These are phyloP conservation scores for Drosophila sucinea DNA, from an alignment of 1,140 invertebrate species.

Conservation along the genomic window DNA sequence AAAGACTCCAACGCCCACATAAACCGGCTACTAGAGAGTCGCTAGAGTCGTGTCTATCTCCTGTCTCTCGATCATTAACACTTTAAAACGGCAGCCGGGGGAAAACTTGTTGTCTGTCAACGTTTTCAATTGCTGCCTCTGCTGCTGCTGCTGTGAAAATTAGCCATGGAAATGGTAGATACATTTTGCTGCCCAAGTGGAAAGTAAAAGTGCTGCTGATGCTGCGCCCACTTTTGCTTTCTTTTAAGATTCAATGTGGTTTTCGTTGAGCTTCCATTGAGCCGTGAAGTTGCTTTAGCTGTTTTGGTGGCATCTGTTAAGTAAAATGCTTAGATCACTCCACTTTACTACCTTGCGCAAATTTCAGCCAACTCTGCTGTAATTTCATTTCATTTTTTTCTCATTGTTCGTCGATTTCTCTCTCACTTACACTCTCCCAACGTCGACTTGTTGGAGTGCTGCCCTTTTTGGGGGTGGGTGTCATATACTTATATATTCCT, in stretches of 20 bases:
- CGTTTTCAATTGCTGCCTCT: conserved; percentile 20
- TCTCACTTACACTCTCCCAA: background rate
- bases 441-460: background rate
- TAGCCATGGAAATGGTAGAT: conserved; percentile 61
- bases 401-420: conserved; percentile 1
- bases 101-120: conserved; percentile 64
- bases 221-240: conserved; percentile 67
- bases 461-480: conserved; percentile 18
- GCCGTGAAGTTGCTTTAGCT: conserved; percentile 10
- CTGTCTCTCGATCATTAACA: conserved; percentile 36
- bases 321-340: conserved; percentile 6
- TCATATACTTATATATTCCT: background rate
- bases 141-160: conserved; percentile 58
- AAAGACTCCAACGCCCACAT: conserved; percentile 4
- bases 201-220: conserved; percentile 71
- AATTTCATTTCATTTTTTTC: conserved; percentile 19
- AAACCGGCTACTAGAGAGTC: background rate
- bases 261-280: conserved; percentile 38
- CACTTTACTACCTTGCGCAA: conserved; percentile 44
- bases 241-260: conserved; percentile 43
- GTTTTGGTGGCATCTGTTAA: background rate
- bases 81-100: conserved; percentile 45
- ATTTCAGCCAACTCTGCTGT: conserved; percentile 18
- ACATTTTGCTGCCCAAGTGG: conserved; percentile 43
- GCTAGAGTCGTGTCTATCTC: background rate